Evolutionary conservation across 2,797 vertebrate species (phyloP).

Genomic region (Poecilia wingei): DNA sequence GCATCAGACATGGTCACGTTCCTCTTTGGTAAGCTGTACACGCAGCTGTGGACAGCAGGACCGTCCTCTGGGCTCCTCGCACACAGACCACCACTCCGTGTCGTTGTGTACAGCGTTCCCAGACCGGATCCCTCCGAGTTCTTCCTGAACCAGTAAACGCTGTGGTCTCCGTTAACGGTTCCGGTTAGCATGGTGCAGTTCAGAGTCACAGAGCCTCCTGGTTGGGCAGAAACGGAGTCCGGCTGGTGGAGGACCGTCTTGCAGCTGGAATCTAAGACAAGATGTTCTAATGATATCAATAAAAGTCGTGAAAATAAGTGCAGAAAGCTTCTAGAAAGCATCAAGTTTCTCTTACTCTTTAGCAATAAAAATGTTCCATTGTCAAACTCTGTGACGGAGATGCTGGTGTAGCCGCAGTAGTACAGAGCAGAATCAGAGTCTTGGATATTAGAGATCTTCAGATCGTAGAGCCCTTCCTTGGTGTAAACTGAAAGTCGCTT

Average conservation of each 20-base stretch:
- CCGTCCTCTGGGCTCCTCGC: not conserved
- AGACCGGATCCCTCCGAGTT: conserved; percentile 18
- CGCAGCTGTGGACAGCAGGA: conserved; percentile 34
- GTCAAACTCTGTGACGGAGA: conserved; percentile 10
- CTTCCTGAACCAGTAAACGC: conserved; percentile 63
- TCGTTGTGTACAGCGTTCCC: conserved; percentile 42
- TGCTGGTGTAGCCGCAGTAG: conserved; percentile 32
- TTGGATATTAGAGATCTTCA: conserved; percentile 44
- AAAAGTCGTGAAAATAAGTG: not conserved
- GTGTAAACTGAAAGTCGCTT: conserved; percentile 31
- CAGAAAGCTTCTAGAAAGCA: not conserved
- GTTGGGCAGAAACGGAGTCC: conserved; percentile 7
- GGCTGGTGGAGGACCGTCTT: conserved; percentile 42
- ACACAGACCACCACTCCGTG: conserved; percentile 31
- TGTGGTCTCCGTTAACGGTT: conserved; percentile 29
- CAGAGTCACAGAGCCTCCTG: conserved; percentile 55
- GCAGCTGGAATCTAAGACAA: conserved; percentile 25
- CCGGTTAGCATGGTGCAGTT: conserved; percentile 50
- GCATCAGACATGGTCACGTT: conserved; percentile 33
- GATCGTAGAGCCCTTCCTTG: conserved; percentile 15
- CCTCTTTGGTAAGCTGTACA: conserved; percentile 48
- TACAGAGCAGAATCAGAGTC: conserved; percentile 47
- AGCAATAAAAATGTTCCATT: conserved; percentile 30
- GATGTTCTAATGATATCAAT: not conserved
- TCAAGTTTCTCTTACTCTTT: conserved; percentile 31